Evolutionary conservation across 2,797 vertebrate genomes (phyloP), one percentile per base, ranked within the genome.

Genomic region (Streptopelia turtur): DNA sequence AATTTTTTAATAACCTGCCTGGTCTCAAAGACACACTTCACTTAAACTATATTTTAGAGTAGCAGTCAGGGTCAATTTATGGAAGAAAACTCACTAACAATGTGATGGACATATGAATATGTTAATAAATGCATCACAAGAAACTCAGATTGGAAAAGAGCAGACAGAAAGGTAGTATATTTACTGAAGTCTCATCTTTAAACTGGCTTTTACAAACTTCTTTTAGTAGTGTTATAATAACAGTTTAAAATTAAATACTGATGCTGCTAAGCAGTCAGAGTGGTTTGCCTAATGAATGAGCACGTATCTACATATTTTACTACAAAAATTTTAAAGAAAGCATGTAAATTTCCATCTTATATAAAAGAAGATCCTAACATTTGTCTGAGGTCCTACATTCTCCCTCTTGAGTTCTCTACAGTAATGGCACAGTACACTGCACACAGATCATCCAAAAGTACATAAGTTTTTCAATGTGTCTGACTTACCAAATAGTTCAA

Each of bases 61-160:
- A 89, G 39, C 22, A 84, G 31, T 69, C 35, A 86, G 53, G 83
- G 75, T 87, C 82, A 94, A 83, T 95, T 94, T 94, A 78, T 59
- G 90, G 55, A 90, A 52, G n/a, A 93, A 90, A 94, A 78, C 49
- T 93, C 39, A 61, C 94, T 95, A 95, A 84, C 64, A 82, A 59
- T 87, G 52, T 80, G 75, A 72, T 63, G 95, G 80, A 81, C 24
- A 4, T 71, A 81, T 56, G 72, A 94, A 93, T 86, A 90, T 86
- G 16, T 43, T 43, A 43, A 43, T 43, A 96, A 94, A 94, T 76
- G 14, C 14, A 89, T 16, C 59, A 82, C 33, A 53, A 83, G 53
- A 93, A 91, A 86, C 43, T 75, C 60, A 33, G 39, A 39, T 25
- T 72, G 59, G 24, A 74, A 95, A 92, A 93, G 37, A 22, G 78